Percentiles rank a stretch among this genome's conserved stretches.
Conservation (phyloP, 1,140 invertebrate species). For the Caenorhabditis latens region DNA sequence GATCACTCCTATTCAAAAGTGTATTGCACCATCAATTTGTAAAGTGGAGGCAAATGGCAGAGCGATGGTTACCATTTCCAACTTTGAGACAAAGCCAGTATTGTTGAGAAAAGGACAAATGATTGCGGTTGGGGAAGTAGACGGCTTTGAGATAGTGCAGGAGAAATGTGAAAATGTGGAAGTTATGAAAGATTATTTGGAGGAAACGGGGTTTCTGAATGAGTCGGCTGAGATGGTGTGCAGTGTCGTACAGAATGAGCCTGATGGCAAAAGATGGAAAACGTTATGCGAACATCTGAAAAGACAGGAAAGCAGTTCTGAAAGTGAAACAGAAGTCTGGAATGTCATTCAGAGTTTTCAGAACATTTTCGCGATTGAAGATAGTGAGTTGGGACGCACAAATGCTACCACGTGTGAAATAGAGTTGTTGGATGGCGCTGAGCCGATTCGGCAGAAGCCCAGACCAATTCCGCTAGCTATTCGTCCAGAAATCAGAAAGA, state of each 20-base stretch:
- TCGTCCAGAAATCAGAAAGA: background rate
- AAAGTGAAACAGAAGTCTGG: background rate
- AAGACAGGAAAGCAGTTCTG: background rate
- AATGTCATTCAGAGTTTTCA: background rate
- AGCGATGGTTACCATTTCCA: background rate
- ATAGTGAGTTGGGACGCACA: constrained; percentile 14
- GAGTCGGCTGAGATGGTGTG: background rate
- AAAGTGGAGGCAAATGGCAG: background rate
- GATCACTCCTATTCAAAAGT: background rate
- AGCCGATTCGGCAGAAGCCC: constrained; percentile 44
- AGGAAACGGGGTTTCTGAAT: background rate
- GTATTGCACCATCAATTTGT: background rate
- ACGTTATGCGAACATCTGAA: background rate
- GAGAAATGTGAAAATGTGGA: background rate
- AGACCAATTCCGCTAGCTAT: constrained; percentile 37
- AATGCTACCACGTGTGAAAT: background rate
- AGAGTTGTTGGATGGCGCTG: background rate
- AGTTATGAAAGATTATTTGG: background rate
- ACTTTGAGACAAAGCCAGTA: background rate
- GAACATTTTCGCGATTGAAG: constrained; percentile 17
- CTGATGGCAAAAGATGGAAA: background rate
- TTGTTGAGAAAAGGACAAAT: background rate
- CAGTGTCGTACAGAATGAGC: background rate
- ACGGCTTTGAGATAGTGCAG: background rate
- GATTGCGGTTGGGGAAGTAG: background rate